Base-by-base conservation (phyloP, 2,888 invertebrate genomes). In the Campoletis raptor region DNA sequence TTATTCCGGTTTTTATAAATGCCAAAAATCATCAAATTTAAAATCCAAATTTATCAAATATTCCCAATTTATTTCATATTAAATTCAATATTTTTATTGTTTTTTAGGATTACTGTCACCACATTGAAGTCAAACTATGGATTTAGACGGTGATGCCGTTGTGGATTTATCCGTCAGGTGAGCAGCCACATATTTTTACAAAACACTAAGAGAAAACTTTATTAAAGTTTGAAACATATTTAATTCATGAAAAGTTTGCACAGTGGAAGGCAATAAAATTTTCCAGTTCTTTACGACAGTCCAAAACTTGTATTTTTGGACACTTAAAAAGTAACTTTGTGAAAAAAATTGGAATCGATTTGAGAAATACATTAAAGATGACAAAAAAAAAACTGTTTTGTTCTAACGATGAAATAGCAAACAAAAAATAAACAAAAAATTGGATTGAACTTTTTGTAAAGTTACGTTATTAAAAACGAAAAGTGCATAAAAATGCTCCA, bases 81-180 rank as follows among this genome's bases (percentile, higher is more conserved):
- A 30, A 30, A n/a, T 64, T 74, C 61, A 37, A 40, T 30, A 64
- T 66, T 30, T 61, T 40, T 18, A 30, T 45, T 72, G 36, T 66
- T 86, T 91, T 89, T 8, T 85, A 92, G 92, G 88, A 83, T 86
- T 67, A 83, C 77, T 67, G 54, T 67, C 69, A 83, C 61, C 69
- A 80, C 81, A 87, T 86, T 92, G 87, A 90, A 95, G 95, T 96
- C 96, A 96, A 94, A 96, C 96, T 95, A 98, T 98, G 98, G 98
- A 98, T 95, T 96, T 97, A 94, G 98, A 98, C 95, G 98, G 95
- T 83, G 95, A 98, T 94, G 96, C 96, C 93, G 98, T 98, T 90
- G 98, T 98, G 92, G 98, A 98, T 96, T 96, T 98, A 92, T 98
- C 98, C 95, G 96, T 98, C 93, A 96, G 97, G 97, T 97, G 95